phyloP scores from a whole-genome alignment of 2,888 invertebrate genomes.

The Cephalotes varians region DNA sequence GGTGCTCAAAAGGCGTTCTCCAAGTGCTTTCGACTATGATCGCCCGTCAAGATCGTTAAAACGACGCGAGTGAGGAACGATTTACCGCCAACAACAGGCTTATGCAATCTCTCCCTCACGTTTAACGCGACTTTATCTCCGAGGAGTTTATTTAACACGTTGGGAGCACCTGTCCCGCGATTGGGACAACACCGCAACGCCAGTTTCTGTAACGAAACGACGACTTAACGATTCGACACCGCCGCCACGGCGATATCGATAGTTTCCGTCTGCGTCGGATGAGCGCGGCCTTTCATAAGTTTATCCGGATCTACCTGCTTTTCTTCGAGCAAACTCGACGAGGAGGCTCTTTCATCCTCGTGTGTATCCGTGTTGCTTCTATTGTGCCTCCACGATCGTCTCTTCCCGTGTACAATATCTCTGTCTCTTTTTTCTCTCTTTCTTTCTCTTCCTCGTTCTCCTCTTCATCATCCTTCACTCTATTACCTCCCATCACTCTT shows the following conservation, averaged over 20 bases:
- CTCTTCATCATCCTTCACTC: slow-evolving; percentile 10
- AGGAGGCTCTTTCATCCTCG: slow-evolving; percentile 50
- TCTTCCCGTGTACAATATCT: neutral
- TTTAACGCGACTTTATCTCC: slow-evolving; percentile 36
- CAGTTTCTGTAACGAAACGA: slow-evolving; percentile 9
- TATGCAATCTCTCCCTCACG: slow-evolving; percentile 35
- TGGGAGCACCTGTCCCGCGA: slow-evolving; percentile 38
- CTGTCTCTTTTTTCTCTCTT: neutral
- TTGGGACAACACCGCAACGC: slow-evolving; percentile 30
- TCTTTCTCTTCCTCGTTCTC: neutral
- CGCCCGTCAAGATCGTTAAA: slow-evolving; percentile 46
- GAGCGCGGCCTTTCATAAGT: slow-evolving; percentile 52
- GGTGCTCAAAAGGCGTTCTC: slow-evolving; percentile 2
- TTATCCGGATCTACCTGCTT: slow-evolving; percentile 59
- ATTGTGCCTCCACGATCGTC: slow-evolving; percentile 45
- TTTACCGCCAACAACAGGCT: slow-evolving; percentile 41
- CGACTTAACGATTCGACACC: slow-evolving; percentile 54
- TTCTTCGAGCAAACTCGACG: slow-evolving; percentile 53
- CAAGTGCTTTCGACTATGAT: slow-evolving; percentile 35
- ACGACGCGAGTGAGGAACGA: slow-evolving; percentile 34
- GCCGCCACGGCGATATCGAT: slow-evolving; percentile 46
- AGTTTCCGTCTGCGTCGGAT: slow-evolving; percentile 55
- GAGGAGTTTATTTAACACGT: slow-evolving; percentile 37
- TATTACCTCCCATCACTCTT: slow-evolving; percentile 20
- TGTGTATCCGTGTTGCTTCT: slow-evolving; percentile 53